Conservation (phyloP, 2,888 invertebrate species). For the Thymelicus sylvestris region DNA sequence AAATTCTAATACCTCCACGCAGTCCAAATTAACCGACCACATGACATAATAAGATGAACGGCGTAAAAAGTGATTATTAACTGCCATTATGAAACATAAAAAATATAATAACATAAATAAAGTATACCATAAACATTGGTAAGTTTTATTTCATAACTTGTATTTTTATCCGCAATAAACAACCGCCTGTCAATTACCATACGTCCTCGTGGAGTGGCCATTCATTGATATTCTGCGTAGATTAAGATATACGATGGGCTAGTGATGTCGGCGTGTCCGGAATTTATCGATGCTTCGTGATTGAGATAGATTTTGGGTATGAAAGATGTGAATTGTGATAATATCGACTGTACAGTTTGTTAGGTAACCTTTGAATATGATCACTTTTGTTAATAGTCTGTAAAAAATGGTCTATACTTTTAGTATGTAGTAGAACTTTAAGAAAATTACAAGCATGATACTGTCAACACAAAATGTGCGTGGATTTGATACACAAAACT, state of each 20-base stretch:
- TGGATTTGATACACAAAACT: no score
- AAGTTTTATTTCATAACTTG: constrained; percentile 38
- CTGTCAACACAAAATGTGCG: no score
- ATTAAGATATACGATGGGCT: constrained; percentile 51
- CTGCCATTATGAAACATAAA: neutral
- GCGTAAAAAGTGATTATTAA: neutral
- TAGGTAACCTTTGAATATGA: no score
- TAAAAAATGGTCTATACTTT: no score
- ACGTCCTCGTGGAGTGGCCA: constrained; percentile 49
- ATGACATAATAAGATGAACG: constrained; percentile 4
- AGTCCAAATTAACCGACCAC: no score
- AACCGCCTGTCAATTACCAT: constrained; percentile 62
- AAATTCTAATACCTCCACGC: no score
- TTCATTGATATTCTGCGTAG: constrained; percentile 50
- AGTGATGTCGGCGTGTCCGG: constrained; percentile 7
- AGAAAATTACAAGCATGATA: no score
- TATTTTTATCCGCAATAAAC: constrained; percentile 50
- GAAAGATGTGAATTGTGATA: no score
- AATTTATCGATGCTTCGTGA: constrained; percentile 19
- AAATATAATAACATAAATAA: constrained; percentile 17
- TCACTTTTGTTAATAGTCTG: no score
- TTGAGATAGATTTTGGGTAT: neutral
- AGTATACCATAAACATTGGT: constrained; percentile 23
- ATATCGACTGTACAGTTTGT: no score
- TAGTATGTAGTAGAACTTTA: no score